Evolutionary conservation across 2,888 invertebrate genomes (phyloP).

Genomic region (Ormyrus labotus): DNA sequence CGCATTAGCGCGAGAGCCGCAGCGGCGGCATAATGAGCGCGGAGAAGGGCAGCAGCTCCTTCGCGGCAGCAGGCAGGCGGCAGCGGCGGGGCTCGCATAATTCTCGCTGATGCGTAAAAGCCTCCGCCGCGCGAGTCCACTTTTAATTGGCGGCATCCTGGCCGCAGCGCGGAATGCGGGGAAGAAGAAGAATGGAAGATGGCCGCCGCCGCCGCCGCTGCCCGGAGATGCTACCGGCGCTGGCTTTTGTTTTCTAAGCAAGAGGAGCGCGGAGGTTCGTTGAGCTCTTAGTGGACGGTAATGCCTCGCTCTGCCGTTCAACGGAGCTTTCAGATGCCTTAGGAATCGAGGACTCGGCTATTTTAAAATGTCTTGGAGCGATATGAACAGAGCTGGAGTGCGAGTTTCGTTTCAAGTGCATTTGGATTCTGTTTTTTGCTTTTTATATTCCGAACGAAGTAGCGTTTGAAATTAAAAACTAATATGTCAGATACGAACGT

Average conservation of each 20-base stretch:
- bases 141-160: slow-evolving; percentile 52
- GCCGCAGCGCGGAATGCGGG: slow-evolving; percentile 24
- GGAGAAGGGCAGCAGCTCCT: slow-evolving; percentile 14
- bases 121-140: slow-evolving; percentile 19
- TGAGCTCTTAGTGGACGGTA: too few relatives aligned
- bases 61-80: neutral
- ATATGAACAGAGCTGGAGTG: neutral
- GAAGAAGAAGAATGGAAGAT: slow-evolving; percentile 17
- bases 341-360: neutral
- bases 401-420: too few relatives aligned
- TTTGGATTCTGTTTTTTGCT: too few relatives aligned
- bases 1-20: slow-evolving; percentile 4
- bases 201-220: slow-evolving; percentile 12
- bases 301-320: neutral
- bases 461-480: too few relatives aligned
- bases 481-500: too few relatives aligned
- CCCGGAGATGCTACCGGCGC: neutral
- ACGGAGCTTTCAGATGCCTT: neutral
- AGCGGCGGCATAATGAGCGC: slow-evolving; percentile 1
- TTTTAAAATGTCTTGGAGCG: neutral
- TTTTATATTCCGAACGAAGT: too few relatives aligned
- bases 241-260: slow-evolving; percentile 27
- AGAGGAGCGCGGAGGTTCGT: too few relatives aligned
- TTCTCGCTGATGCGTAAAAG: slow-evolving; percentile 41
- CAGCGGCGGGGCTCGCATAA: slow-evolving; percentile 13